phyloP scores from a whole-genome alignment of 2,888 invertebrate genomes.

The Agonopterix alstromeriana region DNA sequence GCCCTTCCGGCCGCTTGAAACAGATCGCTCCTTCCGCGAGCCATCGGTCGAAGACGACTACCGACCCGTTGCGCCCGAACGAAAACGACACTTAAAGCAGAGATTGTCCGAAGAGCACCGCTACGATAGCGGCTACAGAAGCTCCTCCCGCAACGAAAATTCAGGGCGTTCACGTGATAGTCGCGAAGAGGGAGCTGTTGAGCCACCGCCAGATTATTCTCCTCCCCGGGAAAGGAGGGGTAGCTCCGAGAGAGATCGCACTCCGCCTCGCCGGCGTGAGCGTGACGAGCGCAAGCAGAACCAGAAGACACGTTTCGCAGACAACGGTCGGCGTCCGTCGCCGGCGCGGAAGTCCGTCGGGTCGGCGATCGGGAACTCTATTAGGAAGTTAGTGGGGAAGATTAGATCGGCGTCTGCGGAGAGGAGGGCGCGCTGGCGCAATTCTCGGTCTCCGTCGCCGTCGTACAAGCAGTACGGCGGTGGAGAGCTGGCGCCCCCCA shows the following conservation, averaged over 20 bases:
- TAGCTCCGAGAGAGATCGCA: conserved; percentile 60
- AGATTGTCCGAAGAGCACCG: conserved; percentile 68
- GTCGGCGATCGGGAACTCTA: conserved; percentile 85
- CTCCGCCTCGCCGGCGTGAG: conserved; percentile 65
- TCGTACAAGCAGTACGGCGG: conserved; percentile 71
- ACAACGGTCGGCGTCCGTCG: conserved; percentile 54
- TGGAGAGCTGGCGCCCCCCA: conserved; percentile 64
- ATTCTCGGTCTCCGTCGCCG: conserved; percentile 78
- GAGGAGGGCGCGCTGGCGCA: conserved; percentile 80
- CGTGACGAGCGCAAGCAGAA: conserved; percentile 76
- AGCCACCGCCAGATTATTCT: conserved; percentile 85
- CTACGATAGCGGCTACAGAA: conserved; percentile 76
- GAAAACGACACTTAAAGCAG: conserved; percentile 78
- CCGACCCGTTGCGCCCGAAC: conserved; percentile 79
- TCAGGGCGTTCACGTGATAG: conserved; percentile 67
- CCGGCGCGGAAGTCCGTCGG: conserved; percentile 73
- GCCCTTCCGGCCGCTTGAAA: conserved; percentile 63
- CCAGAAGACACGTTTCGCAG: conserved; percentile 84
- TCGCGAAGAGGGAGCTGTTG: conserved; percentile 69
- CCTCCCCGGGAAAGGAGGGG: conserved; percentile 74
- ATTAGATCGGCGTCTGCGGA: conserved; percentile 84
- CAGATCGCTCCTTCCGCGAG: conserved; percentile 64
- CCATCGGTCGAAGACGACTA: conserved; percentile 70
- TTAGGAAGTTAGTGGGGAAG: conserved; percentile 88
- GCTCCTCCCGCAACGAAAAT: conserved; percentile 73